Evolutionary conservation across 2,888 invertebrate genomes (phyloP).

Genomic region (Caenorhabditis sinica): DNA sequence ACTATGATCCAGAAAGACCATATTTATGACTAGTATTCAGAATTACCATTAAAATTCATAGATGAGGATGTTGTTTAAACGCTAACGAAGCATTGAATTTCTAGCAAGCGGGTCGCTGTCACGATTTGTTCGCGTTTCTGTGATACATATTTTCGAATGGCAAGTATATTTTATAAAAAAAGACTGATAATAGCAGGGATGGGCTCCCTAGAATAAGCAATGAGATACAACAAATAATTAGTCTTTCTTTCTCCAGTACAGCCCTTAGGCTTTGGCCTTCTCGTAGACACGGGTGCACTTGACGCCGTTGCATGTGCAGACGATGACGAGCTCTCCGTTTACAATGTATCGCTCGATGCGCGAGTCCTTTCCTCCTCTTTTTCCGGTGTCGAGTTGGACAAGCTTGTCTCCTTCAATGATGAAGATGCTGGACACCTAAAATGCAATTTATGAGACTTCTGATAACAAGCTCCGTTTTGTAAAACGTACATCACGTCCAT

Average conservation of each 20-base stretch:
- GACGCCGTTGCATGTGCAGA: slow-evolving; percentile 72
- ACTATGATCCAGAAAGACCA: too few relatives aligned
- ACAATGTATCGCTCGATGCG: slow-evolving; percentile 77
- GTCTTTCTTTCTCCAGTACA: background rate
- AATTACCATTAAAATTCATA: too few relatives aligned
- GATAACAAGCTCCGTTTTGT: too few relatives aligned
- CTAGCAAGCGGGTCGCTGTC: slow-evolving; percentile 42
- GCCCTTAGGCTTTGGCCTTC: slow-evolving; percentile 61
- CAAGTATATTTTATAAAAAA: slow-evolving; percentile 18
- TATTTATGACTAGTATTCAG: too few relatives aligned
- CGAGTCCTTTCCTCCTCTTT: slow-evolving; percentile 78
- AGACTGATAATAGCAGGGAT: slow-evolving; percentile 30
- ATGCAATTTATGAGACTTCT: background rate
- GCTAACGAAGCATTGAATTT: slow-evolving; percentile 29
- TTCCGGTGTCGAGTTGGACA: slow-evolving; percentile 77
- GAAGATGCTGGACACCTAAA: slow-evolving; percentile 74
- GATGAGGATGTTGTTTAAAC: slow-evolving; percentile 72
- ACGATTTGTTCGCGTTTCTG: slow-evolving; percentile 36
- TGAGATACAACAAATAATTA: slow-evolving; percentile 59
- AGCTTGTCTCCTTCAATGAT: slow-evolving; percentile 78
- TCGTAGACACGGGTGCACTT: slow-evolving; percentile 78
- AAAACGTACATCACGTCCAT: slow-evolving; percentile 80
- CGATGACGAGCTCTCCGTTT: slow-evolving; percentile 77
- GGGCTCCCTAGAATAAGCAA: slow-evolving; percentile 31
- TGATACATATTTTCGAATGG: slow-evolving; percentile 31